These are phyloP conservation scores for Metallyticus violacea DNA, from an alignment of 2,888 invertebrate genomes.

Conservation along the genomic window DNA sequence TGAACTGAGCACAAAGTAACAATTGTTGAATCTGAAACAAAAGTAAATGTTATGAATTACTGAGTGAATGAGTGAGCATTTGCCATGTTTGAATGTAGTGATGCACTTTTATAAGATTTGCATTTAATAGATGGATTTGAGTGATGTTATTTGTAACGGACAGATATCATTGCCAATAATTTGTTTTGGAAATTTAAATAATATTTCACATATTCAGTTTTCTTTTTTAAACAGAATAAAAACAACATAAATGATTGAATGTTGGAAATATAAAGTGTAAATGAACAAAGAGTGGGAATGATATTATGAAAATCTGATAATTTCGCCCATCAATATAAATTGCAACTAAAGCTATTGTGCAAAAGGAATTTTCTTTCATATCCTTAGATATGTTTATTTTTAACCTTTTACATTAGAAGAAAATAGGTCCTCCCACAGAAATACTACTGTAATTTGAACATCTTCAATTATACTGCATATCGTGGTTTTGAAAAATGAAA, in stretches of 20 bases:
- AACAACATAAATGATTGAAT: background rate
- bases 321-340: no score
- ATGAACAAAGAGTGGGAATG: no score
- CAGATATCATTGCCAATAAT: background rate
- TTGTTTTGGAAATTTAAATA: background rate
- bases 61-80: background rate
- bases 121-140: background rate
- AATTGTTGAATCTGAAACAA: background rate
- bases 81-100: background rate
- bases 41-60: background rate
- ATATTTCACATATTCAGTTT: background rate
- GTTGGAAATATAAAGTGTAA: background rate
- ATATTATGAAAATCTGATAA: no score
- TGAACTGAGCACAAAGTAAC: no score
- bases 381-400: background rate
- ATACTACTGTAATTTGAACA: background rate
- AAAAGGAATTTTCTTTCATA: background rate
- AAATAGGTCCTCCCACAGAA: background rate
- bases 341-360: no score
- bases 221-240: background rate
- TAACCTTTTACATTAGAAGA: background rate
- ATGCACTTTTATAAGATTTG: background rate
- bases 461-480: background rate
- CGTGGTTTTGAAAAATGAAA: background rate
- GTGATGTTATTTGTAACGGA: background rate